phyloP scores from a whole-genome alignment of 1,140 invertebrate species.

The Drosophila simulans region DNA sequence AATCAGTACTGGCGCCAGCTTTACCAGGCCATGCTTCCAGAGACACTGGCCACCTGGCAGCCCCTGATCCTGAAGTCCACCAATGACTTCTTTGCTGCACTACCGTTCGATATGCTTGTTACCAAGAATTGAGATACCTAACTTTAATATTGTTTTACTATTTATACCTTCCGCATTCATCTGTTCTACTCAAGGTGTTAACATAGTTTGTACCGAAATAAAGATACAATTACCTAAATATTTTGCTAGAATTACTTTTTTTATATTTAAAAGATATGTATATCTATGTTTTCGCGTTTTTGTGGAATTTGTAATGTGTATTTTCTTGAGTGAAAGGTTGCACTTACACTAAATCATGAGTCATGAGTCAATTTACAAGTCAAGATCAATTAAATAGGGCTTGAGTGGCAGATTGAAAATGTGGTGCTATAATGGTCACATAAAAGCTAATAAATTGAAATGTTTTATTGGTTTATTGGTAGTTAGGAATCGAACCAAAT shows the following conservation, averaged over 20 bases:
- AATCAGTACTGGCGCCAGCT: conserved; percentile 81
- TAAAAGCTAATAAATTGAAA: neutral
- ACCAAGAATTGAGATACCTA: conserved; percentile 47
- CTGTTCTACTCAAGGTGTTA: conserved; percentile 48
- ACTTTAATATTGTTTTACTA: conserved; percentile 10
- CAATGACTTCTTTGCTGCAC: conserved; percentile 73
- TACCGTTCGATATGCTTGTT: conserved; percentile 73
- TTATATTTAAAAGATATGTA: neutral
- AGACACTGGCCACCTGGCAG: conserved; percentile 72
- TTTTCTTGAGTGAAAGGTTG: too few relatives aligned
- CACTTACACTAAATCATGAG: too few relatives aligned
- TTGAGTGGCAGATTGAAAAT: neutral
- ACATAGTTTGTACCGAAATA: conserved; percentile 65
- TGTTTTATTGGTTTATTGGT: neutral
- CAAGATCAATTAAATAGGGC: too few relatives aligned
- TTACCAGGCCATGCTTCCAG: conserved; percentile 70
- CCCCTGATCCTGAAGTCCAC: conserved; percentile 62
- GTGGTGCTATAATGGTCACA: neutral
- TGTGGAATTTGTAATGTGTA: too few relatives aligned
- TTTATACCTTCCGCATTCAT: conserved; percentile 9
- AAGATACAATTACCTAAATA: conserved; percentile 19
- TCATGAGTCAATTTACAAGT: too few relatives aligned
- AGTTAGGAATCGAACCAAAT: neutral
- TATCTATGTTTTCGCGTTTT: neutral
- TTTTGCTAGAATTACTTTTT: neutral